phyloP scores from a whole-genome alignment of 1,140 invertebrate genomes.

The Archivesica marissinica region DNA sequence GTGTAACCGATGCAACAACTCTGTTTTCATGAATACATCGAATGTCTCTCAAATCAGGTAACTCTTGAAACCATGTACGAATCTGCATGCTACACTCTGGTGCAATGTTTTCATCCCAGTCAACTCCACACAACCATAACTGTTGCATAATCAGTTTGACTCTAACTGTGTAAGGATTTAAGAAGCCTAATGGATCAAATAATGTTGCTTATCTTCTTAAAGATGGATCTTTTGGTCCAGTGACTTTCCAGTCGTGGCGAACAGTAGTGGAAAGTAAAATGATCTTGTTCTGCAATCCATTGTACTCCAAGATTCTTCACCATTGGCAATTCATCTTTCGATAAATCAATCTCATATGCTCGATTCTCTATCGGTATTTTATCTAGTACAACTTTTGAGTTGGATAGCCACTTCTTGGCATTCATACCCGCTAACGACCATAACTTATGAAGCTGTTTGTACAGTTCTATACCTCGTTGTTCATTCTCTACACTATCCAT shows the following conservation, averaged over 20 bases:
- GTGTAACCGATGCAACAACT: too few species aligned
- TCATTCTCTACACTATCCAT: constrained; percentile 22
- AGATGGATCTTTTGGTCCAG: neutral
- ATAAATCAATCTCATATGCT: neutral
- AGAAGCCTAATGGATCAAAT: constrained; percentile 16
- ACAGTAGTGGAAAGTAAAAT: neutral
- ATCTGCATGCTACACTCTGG: neutral
- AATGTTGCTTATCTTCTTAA: constrained; percentile 12
- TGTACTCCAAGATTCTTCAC: constrained; percentile 22
- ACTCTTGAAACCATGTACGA: neutral
- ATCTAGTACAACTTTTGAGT: constrained; percentile 6
- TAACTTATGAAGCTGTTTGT: neutral
- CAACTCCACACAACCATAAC: neutral
- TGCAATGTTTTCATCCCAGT: neutral
- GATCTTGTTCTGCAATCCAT: constrained; percentile 7
- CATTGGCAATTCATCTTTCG: neutral
- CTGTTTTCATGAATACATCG: neutral
- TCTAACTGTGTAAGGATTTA: neutral
- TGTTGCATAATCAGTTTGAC: constrained; percentile 33
- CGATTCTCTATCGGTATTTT: constrained; percentile 11
- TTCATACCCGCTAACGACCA: neutral
- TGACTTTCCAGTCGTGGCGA: neutral
- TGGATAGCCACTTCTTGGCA: constrained; percentile 25
- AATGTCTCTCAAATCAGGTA: neutral
- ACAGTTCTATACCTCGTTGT: neutral